Base-by-base conservation (phyloP, 2,797 vertebrate genomes). In the Sorex maritimensis region DNA sequence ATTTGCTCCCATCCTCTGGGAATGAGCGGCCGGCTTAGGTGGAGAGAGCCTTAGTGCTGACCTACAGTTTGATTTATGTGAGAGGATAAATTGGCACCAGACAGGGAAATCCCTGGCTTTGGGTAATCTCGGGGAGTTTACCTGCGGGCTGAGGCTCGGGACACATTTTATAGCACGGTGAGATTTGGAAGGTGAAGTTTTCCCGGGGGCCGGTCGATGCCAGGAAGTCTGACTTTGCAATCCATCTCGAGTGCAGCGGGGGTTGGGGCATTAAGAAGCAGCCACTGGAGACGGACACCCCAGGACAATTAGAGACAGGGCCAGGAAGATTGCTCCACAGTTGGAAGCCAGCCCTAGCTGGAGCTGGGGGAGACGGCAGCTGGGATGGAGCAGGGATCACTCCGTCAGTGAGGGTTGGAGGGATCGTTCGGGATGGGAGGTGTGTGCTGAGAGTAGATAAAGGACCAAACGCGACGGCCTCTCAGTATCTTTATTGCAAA, bases 11-110 rank as follows among this genome's bases (percentile, higher is more conserved):
- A 73, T 73, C 86, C 92, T 49, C 6, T 10, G 67, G 79, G 65
- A 95, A 82, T n/a, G 67, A 79, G 94, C 82, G 93, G 28, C 81
- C 86, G 77, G 83, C 92, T 96, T 94, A 94, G 34, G 63, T 68
- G 58, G 68, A 90, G 71, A 94, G 91, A 93, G 78, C 44, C 68
- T 83, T 46, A 89, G 49, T 28, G 12, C 75, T 72, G 74, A 84
- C 79, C 65, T 67, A 14, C 52, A 58, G 19, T 77, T 77, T 96
- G 94, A 96, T 95, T 96, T 96, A 91, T 86, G 81, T 87, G 82
- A 80, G 89, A 85, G 93, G 95, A 95, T 95, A 91, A 91, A 90
- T 86, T 88, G 96, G 92, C 91, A 94, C 90, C 96, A 87, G 94
- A 94, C 95, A 85, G 86, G 81, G 83, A 96, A 96, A 96, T 88